Conservation (phyloP, 2,888 invertebrate genomes). For the Lordiphosa andalusiaca region DNA sequence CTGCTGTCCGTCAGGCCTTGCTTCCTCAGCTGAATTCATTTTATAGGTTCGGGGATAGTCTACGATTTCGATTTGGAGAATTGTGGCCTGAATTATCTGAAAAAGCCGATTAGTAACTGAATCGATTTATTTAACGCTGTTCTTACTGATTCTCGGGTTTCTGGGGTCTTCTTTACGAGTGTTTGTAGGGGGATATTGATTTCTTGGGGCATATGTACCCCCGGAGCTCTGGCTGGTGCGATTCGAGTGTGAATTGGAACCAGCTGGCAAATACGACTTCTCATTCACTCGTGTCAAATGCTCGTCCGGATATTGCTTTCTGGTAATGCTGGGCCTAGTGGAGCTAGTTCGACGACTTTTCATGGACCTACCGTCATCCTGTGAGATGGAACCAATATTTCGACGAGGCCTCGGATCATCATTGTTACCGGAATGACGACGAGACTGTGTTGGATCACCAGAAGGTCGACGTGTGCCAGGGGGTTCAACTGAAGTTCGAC, state of each 20-base stretch:
- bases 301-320: background rate
- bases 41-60: background rate
- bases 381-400: background rate
- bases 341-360: background rate
- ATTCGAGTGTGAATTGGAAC: background rate
- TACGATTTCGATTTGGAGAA: background rate
- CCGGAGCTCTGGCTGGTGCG: background rate
- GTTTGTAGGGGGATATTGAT: background rate
- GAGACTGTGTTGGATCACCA: background rate
- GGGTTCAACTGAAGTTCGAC: background rate
- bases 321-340: background rate
- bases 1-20: background rate
- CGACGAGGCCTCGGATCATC: slow-evolving; percentile 2
- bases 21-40: background rate
- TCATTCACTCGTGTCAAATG: background rate
- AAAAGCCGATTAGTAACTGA: background rate
- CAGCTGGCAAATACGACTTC: background rate
- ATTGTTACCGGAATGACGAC: background rate
- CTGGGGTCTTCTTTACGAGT: background rate
- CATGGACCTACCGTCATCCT: background rate
- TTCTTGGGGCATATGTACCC: no score
- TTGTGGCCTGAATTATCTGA: background rate
- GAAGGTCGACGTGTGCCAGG: no score
- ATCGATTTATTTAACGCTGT: no score
- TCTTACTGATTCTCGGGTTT: slow-evolving; percentile 2